phyloP scores from a whole-genome alignment of 2,888 invertebrate species.

The Xestia rhomboidea region DNA sequence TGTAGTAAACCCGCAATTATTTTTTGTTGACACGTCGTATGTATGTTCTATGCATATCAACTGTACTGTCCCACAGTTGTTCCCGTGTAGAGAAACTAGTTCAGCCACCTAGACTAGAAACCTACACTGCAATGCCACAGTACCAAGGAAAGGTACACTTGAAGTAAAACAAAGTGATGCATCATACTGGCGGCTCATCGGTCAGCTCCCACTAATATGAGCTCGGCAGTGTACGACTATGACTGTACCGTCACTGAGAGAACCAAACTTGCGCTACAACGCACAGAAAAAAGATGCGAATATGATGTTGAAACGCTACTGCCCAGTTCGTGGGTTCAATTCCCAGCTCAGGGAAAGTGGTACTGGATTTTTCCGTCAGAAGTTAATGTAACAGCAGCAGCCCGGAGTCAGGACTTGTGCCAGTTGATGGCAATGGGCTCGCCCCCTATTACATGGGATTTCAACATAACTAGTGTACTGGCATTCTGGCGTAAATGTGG shows the following conservation, averaged over 20 bases:
- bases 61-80: neutral
- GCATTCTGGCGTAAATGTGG: neutral
- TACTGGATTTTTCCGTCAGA: neutral
- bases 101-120: neutral
- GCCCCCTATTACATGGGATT: neutral
- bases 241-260: no score
- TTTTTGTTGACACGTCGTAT: neutral
- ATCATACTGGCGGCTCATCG: slow-evolving; percentile 29
- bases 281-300: no score
- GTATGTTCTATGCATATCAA: neutral
- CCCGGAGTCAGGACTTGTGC: neutral
- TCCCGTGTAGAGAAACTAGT: neutral
- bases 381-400: neutral
- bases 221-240: slow-evolving; percentile 15
- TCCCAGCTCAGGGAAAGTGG: neutral
- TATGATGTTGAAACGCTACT: neutral
- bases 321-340: neutral
- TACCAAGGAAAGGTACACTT: neutral
- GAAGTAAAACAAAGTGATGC: slow-evolving; percentile 33
- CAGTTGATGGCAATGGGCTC: neutral
- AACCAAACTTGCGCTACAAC: neutral
- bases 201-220: slow-evolving; percentile 24
- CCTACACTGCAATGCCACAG: neutral
- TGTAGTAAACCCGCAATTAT: neutral
- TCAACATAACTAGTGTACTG: neutral